A percentile compares a stretch with the other conserved stretches of the same genome.
Conservation (phyloP, 2,797 vertebrate species). For the Yasuhikotakia modesta region DNA sequence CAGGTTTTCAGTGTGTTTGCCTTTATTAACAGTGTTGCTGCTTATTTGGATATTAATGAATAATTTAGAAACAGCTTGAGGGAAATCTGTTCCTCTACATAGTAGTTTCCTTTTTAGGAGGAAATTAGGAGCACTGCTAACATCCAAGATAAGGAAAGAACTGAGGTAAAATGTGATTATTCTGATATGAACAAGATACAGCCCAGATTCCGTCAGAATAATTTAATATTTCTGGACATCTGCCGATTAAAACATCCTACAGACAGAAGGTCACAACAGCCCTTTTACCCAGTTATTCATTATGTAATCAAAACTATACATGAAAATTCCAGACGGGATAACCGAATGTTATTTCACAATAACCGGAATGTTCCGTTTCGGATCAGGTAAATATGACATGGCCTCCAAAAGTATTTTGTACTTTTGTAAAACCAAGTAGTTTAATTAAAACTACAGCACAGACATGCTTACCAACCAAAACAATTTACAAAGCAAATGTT, state of each 20-base stretch:
- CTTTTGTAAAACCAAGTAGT: too few relatives aligned
- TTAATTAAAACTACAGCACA: too few relatives aligned
- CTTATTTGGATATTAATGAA: neutral
- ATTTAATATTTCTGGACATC: neutral
- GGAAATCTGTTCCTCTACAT: neutral
- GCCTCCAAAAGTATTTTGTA: neutral
- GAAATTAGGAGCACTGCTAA: neutral
- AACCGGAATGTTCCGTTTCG: neutral
- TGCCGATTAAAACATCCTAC: slow-evolving; percentile 3
- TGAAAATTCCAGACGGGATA: slow-evolving; percentile 6
- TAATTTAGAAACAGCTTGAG: neutral
- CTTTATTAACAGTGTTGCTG: slow-evolving; percentile 10
- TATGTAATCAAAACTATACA: slow-evolving; percentile 21
- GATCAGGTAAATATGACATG: neutral
- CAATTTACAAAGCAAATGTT: too few relatives aligned
- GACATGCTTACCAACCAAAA: too few relatives aligned
- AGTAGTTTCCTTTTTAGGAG: neutral
- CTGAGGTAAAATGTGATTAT: neutral
- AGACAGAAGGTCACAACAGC: slow-evolving; percentile 40
- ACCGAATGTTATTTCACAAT: too few relatives aligned
- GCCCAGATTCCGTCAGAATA: neutral
- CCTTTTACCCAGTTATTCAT: slow-evolving; percentile 53
- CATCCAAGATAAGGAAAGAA: neutral
- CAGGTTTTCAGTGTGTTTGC: neutral
- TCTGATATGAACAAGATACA: neutral